A percentile compares a stretch with the other conserved stretches of the same genome.
Evolutionary conservation across 2,888 invertebrate species (phyloP).

Genomic region (Allacma fusca): DNA sequence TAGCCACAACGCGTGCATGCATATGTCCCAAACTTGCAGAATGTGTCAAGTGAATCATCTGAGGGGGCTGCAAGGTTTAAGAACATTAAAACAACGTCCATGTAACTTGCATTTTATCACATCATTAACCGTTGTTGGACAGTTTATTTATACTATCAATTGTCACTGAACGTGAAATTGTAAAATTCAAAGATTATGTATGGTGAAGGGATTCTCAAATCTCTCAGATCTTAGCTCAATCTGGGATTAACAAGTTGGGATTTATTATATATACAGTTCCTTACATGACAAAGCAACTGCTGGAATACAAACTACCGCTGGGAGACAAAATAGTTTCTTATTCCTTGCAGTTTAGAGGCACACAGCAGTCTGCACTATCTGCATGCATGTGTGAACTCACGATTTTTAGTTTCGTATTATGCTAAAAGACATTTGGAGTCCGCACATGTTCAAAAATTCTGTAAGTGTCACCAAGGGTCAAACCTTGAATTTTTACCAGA

Average conservation of each 20-base stretch:
- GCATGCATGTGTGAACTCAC: not conserved
- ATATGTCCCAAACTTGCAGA: no score
- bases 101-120: not conserved
- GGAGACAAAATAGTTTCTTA: not conserved
- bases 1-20: conserved; percentile 18
- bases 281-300: not conserved
- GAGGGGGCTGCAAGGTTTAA: not conserved
- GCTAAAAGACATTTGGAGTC: not conserved
- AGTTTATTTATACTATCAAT: not conserved
- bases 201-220: not conserved
- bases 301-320: not conserved
- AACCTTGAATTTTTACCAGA: not conserved
- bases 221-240: not conserved
- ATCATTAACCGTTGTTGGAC: not conserved
- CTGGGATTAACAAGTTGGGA: not conserved
- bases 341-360: no score
- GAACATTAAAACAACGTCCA: not conserved
- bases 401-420: not conserved
- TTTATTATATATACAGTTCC: not conserved
- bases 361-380: no score
- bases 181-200: not conserved
- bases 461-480: not conserved
- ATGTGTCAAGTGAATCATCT: no score
- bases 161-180: not conserved
- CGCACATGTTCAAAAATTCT: not conserved